Percentiles rank a stretch among this genome's conserved stretches.
These are phyloP conservation scores for Lepidostoma basale DNA, from an alignment of 1,140 invertebrate species.

Conservation along the genomic window DNA sequence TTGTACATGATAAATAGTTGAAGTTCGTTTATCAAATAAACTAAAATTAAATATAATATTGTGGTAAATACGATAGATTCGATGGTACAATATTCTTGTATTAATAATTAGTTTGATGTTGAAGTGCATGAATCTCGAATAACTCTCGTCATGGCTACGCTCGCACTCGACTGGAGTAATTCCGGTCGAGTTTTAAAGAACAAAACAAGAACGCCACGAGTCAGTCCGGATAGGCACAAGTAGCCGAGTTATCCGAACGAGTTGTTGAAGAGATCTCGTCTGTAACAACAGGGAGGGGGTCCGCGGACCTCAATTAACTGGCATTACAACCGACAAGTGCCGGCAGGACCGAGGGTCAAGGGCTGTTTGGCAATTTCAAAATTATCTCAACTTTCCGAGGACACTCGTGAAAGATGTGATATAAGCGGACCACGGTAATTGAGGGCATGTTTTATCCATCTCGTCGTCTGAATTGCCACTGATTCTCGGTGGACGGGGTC, in stretches of 20 bases:
- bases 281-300: neutral
- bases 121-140: too few relatives aligned
- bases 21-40: too few relatives aligned
- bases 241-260: neutral
- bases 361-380: neutral
- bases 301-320: conserved; percentile 18
- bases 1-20: too few relatives aligned
- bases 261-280: neutral
- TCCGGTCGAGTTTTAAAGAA: neutral
- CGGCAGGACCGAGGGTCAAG: neutral
- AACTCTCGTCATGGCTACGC: too few relatives aligned
- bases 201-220: neutral
- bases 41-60: too few relatives aligned
- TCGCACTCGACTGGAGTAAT: too few relatives aligned
- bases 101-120: too few relatives aligned
- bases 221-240: neutral
- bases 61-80: too few relatives aligned
- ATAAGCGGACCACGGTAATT: neutral
- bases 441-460: neutral
- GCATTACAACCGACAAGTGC: conserved; percentile 14
- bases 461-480: neutral
- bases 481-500: too few relatives aligned
- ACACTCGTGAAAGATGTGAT: neutral
- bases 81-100: too few relatives aligned
- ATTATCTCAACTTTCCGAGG: conserved; percentile 3